Evolutionary conservation across 2,113 vertebrate genomes (phyloP), one percentile per base, ranked within the genome.

Genomic region (Axis porcinus): DNA sequence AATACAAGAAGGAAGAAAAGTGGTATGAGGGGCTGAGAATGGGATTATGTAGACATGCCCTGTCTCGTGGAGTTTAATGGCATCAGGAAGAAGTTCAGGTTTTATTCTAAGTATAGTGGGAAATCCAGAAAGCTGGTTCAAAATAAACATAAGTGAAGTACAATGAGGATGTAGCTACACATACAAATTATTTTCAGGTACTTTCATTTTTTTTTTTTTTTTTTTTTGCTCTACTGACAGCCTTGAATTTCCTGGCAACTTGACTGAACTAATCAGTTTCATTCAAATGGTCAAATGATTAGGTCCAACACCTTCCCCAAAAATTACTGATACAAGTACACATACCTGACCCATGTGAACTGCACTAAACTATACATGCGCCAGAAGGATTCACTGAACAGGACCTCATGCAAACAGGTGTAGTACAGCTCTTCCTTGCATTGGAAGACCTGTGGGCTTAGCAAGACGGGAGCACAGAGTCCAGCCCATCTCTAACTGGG

Each of bases 361-460:
- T 28, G 1, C 2, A 21, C 45, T 52, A 2, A 82, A 40, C 9
- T 21, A 19, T 6, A 3, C 19, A n/a, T 2, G 2, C 4, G 4
- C 57, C 60, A 83, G 28, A 86, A 91, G 36, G 52, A 89, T 64
- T 92, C 27, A 57, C 15, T 13, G 21, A 57, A 36, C 6, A 50
- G 74, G 40, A 28, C 8, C 36, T 43, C 23, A 9, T 30, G 9
- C 36, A 88, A 47, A 57, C 43, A 78, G 2, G 9, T 33, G 33
- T 33, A n/a, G 4, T 79, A 55, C 11, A 67, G 23, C 57, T 78
- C 11, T 54, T 50, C 28, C n/a, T 27, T 91, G 25, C 28, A 23
- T 4, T 45, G 3, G 40, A 54, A 91, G 47, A 60, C 11, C 9
- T 40, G 19, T 70, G 19, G n/a, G 36, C 64, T 70, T 89, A 47